Evolutionary conservation across 2,888 invertebrate species (phyloP), one percentile per base, ranked within the genome.

Genomic region (Smittia aterrima): DNA sequence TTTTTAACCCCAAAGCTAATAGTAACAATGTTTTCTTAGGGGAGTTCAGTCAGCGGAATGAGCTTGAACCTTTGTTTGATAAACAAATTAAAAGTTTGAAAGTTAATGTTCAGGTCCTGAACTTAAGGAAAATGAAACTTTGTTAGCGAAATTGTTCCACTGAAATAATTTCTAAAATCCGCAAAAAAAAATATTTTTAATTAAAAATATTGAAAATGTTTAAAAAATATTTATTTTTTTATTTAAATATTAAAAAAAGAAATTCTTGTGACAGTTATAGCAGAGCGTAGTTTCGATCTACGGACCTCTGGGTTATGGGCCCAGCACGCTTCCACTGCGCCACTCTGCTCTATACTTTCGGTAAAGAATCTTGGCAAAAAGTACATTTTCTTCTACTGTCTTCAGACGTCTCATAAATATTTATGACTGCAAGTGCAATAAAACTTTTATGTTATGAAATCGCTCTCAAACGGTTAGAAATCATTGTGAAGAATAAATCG

Each of bases 271-370:
- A n/a, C n/a, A n/a, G n/a, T n/a, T 47, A n/a, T 47, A 47, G 47
- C 47, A 47, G 47, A 47, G 47, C 4, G n/a, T 47, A 47, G 47
- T 16, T 47, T 47, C 47, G 47, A 47, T 47, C 47, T 47, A 47
- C n/a, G 4, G n/a, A 47, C 32, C 32, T 47, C n/a, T 47, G 47
- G 47, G 47, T 13, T 47, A 47, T 47, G 47, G 13, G 47, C 47
- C 13, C 88, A 89, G 89, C 89, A 89, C 89, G 89, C 89, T 88
- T 89, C 89, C 89, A 88, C 89, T 90, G 89, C 89, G 89, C 89
- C 89, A 89, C 89, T 89, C 88, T 89, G 89, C 89, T 89, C 32
- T 32, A 32, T 32, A 32, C 32, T 32, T 47, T 47, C 47, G 47
- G n/a, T 47, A 32, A 32, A 32, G 32, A 6, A 9, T 32, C 4